Percentiles rank a stretch among this genome's conserved stretches.
Conservation (phyloP, 2,888 invertebrate genomes). For the Sinelater perroti region DNA sequence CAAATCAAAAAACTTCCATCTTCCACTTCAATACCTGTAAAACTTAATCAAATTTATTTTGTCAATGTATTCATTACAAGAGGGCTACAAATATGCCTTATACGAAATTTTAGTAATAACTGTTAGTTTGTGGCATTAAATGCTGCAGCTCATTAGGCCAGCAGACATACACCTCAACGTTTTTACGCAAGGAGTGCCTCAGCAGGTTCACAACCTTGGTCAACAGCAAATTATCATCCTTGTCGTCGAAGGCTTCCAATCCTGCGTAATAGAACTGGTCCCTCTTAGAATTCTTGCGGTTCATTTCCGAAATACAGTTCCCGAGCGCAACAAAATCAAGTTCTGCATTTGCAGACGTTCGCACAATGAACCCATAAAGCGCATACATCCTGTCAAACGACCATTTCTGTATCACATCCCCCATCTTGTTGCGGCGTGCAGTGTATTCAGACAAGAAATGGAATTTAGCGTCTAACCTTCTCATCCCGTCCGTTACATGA, state of each 20-base stretch:
- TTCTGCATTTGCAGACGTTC: conserved; percentile 36
- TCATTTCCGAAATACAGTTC: conserved; percentile 43
- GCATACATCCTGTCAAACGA: conserved; percentile 38
- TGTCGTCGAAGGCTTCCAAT: conserved; percentile 46
- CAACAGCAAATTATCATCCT: conserved; percentile 47
- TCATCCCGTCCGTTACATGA: conserved; percentile 48
- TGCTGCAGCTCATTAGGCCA: conserved; percentile 39
- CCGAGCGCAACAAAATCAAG: conserved; percentile 44
- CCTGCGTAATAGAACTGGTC: conserved; percentile 42
- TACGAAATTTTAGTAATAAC: no score
- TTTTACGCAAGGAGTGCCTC: conserved; percentile 45
- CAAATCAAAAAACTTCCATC: no score
- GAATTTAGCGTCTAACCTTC: conserved; percentile 50
- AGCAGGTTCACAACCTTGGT: conserved; percentile 54
- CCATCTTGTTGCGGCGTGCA: conserved; percentile 42
- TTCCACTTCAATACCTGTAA: no score
- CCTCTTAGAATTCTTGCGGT: conserved; percentile 39
- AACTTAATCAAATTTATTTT: no score
- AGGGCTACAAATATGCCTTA: no score
- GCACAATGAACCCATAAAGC: conserved; percentile 49
- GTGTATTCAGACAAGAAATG: conserved; percentile 43
- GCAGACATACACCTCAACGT: conserved; percentile 52
- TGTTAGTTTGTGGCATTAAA: conserved; percentile 33
- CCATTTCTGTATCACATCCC: conserved; percentile 46
- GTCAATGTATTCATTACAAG: no score